Percentiles rank a stretch among this genome's conserved stretches.
phyloP scores from a whole-genome alignment of 2,797 vertebrate genomes.

The Chromis chromis region DNA sequence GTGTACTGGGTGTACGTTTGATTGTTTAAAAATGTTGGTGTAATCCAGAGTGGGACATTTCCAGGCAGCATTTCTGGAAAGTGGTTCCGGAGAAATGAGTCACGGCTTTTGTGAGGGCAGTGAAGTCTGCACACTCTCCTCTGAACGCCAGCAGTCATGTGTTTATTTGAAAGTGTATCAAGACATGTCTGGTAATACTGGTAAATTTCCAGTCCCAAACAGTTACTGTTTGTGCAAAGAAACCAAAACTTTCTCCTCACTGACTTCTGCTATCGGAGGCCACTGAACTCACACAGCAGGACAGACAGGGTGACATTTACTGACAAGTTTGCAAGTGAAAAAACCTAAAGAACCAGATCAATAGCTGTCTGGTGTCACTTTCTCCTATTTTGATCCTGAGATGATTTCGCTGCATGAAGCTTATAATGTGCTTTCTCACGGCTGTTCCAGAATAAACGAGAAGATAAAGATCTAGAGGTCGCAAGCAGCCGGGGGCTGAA shows the following conservation, averaged over 20 bases:
- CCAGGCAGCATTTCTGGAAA: constrained; percentile 37
- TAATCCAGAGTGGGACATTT: constrained; percentile 29
- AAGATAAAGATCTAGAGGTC: constrained; percentile 54
- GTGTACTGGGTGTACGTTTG: background rate
- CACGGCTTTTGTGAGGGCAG: constrained; percentile 35
- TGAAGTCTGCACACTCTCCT: constrained; percentile 8
- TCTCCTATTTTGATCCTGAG: constrained; percentile 21
- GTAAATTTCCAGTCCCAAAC: constrained; percentile 10
- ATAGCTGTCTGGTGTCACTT: constrained; percentile 31
- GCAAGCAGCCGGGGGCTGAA: background rate
- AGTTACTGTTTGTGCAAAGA: constrained; percentile 28
- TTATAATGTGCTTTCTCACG: constrained; percentile 2
- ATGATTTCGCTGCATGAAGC: constrained; percentile 28
- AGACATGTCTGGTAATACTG: constrained; percentile 32
- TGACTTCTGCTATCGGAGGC: constrained; percentile 1
- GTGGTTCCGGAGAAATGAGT: constrained; percentile 51
- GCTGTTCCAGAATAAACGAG: constrained; percentile 16
- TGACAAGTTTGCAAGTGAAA: constrained; percentile 26
- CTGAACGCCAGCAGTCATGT: constrained; percentile 24
- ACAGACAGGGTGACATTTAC: constrained; percentile 47
- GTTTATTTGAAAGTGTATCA: constrained; percentile 45
- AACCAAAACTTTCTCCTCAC: constrained; percentile 11
- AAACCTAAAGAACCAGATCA: constrained; percentile 30
- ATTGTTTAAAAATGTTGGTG: constrained; percentile 17
- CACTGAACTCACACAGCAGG: constrained; percentile 30